phyloP scores from a whole-genome alignment of 2,797 vertebrate genomes.

The Pristis pectinata region DNA sequence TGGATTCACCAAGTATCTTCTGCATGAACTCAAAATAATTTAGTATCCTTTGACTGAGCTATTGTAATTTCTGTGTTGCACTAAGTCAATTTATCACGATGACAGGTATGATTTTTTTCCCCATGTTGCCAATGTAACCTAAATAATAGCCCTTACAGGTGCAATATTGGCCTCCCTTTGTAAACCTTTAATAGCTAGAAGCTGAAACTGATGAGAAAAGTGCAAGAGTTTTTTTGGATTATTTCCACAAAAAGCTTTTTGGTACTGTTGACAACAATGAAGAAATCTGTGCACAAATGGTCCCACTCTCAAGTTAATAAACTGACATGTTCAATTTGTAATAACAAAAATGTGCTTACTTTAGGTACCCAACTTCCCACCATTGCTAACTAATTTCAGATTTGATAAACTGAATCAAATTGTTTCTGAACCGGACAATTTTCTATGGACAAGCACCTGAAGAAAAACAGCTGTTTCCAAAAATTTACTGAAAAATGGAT shows the following conservation, averaged over 20 bases:
- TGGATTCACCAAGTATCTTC: neutral
- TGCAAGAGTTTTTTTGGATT: constrained; percentile 6
- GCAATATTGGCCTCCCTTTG: neutral
- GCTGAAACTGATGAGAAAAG: neutral
- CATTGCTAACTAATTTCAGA: neutral
- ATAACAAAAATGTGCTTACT: neutral
- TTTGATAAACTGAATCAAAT: neutral
- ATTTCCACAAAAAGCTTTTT: constrained; percentile 12
- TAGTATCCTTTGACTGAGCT: neutral
- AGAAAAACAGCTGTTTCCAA: neutral
- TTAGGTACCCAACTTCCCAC: neutral
- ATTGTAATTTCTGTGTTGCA: neutral
- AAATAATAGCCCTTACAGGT: constrained; percentile 10
- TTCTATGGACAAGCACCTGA: neutral
- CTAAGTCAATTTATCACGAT: constrained; percentile 2
- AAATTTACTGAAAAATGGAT: neutral
- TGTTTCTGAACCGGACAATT: neutral
- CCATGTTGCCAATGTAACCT: neutral
- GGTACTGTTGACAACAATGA: neutral
- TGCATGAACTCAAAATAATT: neutral
- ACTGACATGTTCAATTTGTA: neutral
- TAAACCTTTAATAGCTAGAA: neutral
- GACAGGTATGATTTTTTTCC: neutral
- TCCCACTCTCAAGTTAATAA: neutral
- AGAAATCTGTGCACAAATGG: neutral